Conservation (phyloP, 1,140 invertebrate species). For the Schlechtendalia chinensis region DNA sequence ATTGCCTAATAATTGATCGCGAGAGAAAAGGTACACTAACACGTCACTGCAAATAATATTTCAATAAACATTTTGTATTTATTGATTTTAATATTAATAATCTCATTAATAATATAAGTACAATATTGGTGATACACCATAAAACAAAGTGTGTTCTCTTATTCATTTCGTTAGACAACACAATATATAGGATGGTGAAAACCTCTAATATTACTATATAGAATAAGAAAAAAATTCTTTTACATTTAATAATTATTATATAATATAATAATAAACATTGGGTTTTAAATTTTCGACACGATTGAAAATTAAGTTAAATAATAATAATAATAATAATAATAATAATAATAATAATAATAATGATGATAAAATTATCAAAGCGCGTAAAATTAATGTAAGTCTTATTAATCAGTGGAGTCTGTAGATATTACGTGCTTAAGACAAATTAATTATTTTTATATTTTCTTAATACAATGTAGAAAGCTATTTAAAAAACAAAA, state of each 20-base stretch:
- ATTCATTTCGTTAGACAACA: slow-evolving; percentile 23
- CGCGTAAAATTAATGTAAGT: slow-evolving; percentile 49
- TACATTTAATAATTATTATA: slow-evolving; percentile 36
- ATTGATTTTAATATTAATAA: slow-evolving; percentile 39
- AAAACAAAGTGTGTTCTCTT: slow-evolving; percentile 30
- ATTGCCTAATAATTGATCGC: too few relatives aligned
- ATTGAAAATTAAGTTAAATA: slow-evolving; percentile 38
- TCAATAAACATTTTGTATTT: slow-evolving; percentile 25
- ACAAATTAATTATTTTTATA: slow-evolving; percentile 27
- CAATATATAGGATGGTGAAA: slow-evolving; percentile 43
- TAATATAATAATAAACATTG: slow-evolving; percentile 9
- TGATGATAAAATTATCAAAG: slow-evolving; percentile 45
- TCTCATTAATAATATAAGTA: slow-evolving; percentile 48
- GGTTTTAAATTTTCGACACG: slow-evolving; percentile 22
- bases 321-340: slow-evolving; percentile 39
- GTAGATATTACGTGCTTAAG: slow-evolving; percentile 40
- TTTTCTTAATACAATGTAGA: slow-evolving; percentile 19
- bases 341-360: slow-evolving; percentile 45
- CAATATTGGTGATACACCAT: slow-evolving; percentile 49
- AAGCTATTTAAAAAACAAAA: slow-evolving; percentile 37
- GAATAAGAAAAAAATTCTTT: slow-evolving; percentile 24
- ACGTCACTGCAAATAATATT: too few relatives aligned
- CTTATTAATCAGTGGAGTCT: slow-evolving; percentile 49
- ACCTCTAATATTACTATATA: slow-evolving; percentile 38
- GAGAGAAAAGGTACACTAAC: too few relatives aligned